Evolutionary conservation across 2,888 invertebrate species (phyloP).

Genomic region (Teleiodes luculella): DNA sequence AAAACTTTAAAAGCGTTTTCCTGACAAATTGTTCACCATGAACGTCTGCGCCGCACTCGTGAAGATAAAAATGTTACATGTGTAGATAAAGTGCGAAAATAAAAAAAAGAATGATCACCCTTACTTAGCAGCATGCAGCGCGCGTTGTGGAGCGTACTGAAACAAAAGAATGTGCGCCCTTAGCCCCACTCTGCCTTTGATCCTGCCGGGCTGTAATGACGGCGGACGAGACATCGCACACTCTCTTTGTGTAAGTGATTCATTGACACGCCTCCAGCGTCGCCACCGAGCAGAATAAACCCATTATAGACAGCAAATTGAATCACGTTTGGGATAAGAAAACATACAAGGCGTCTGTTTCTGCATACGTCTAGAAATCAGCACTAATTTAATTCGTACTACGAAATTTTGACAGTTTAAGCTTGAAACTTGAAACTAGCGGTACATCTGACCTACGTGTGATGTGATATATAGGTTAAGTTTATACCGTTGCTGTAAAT

Average conservation of each 20-base stretch:
- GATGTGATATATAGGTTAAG: slow-evolving; percentile 34
- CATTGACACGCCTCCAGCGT: not conserved
- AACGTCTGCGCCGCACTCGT: slow-evolving; percentile 22
- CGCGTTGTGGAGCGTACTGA: not conserved
- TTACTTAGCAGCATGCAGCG: not conserved
- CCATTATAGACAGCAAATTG: not conserved
- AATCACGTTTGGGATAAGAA: not conserved
- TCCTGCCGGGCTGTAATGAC: not conserved
- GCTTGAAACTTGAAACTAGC: not conserved
- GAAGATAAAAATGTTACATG: slow-evolving; percentile 17
- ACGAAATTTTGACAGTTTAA: not conserved
- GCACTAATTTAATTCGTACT: not conserved
- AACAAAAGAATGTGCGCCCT: not conserved
- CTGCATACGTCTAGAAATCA: no score
- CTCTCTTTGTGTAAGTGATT: not conserved
- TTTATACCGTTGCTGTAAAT: slow-evolving; percentile 34
- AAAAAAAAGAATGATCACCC: slow-evolving; percentile 16
- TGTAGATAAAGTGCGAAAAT: slow-evolving; percentile 17
- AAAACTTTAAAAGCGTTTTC: slow-evolving; percentile 25
- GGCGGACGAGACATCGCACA: not conserved
- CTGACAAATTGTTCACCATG: not conserved
- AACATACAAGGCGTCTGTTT: not conserved
- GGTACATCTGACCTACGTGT: slow-evolving; percentile 1
- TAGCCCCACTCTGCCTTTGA: slow-evolving; percentile 4
- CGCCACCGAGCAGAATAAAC: not conserved